These are phyloP conservation scores for Pyralis farinalis DNA, from an alignment of 2,888 invertebrate genomes.

Conservation along the genomic window DNA sequence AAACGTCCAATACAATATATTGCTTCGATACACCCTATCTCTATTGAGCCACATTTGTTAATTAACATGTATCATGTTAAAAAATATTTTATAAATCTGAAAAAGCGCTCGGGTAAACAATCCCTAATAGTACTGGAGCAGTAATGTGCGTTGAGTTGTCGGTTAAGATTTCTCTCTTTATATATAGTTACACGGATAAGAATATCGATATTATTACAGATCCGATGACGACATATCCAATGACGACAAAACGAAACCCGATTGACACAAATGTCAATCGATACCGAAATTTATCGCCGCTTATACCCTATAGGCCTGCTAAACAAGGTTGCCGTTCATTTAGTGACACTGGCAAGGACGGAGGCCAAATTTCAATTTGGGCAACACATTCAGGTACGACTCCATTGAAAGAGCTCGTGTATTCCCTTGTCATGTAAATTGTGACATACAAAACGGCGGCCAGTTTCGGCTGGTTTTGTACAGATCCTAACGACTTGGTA, in stretches of 20 bases:
- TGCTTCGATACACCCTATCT: no score
- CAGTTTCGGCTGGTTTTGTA: conserved; percentile 12
- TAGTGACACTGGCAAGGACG: conserved; percentile 41
- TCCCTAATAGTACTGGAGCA: no score
- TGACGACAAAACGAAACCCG: conserved; percentile 4
- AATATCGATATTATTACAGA: background rate
- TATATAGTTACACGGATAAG: background rate
- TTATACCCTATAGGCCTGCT: conserved; percentile 2
- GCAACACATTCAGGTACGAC: conserved; percentile 28
- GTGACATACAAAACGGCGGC: conserved; percentile 22
- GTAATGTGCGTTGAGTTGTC: no score
- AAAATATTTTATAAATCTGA: no score
- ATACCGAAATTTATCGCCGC: conserved; percentile 7
- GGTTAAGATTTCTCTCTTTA: no score
- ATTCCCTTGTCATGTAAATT: conserved; percentile 53
- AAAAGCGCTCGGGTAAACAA: no score
- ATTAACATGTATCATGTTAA: no score
- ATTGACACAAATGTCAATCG: conserved; percentile 7
- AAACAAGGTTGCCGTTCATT: conserved; percentile 15
- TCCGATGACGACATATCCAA: background rate
- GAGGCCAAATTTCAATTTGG: conserved; percentile 50
- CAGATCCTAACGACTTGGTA: no score
- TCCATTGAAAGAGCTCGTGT: conserved; percentile 25
- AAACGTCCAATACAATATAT: no score
- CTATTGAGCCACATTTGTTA: no score